phyloP scores from a whole-genome alignment of 2,113 vertebrate genomes.

The Peromyscus californicus region DNA sequence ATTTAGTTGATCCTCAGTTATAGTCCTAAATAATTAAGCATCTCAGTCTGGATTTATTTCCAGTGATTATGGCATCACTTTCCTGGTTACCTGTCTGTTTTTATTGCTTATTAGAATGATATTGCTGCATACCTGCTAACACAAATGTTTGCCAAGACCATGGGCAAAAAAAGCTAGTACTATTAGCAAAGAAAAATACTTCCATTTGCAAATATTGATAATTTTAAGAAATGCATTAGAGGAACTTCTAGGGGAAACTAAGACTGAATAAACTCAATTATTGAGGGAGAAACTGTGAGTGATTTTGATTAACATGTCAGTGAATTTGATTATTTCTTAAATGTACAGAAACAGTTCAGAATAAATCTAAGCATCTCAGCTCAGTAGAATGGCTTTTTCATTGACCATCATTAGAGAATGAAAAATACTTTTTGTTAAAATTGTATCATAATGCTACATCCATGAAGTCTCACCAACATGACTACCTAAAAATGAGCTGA shows the following conservation, averaged over 20 bases:
- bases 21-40: slow-evolving; percentile 63
- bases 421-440: slow-evolving; percentile 39
- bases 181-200: not conserved
- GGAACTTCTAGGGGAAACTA: not conserved
- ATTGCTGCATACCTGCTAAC: slow-evolving; percentile 39
- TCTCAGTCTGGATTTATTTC: slow-evolving; percentile 18
- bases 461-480: not conserved
- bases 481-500: not conserved
- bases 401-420: not conserved
- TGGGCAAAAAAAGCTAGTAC: not conserved
- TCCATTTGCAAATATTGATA: slow-evolving; percentile 60
- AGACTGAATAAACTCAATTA: not conserved
- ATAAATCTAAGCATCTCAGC: not conserved
- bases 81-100: slow-evolving; percentile 1
- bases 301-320: not conserved
- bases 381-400: not conserved
- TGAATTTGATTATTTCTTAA: slow-evolving; percentile 11
- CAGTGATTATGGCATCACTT: not conserved
- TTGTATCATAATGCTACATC: not conserved
- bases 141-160: not conserved
- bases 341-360: not conserved
- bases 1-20: not conserved
- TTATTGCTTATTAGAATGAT: slow-evolving; percentile 54
- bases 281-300: not conserved
- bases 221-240: not conserved